phyloP scores from a whole-genome alignment of 2,888 invertebrate genomes.

The Thysanoteuthis rhombus region DNA sequence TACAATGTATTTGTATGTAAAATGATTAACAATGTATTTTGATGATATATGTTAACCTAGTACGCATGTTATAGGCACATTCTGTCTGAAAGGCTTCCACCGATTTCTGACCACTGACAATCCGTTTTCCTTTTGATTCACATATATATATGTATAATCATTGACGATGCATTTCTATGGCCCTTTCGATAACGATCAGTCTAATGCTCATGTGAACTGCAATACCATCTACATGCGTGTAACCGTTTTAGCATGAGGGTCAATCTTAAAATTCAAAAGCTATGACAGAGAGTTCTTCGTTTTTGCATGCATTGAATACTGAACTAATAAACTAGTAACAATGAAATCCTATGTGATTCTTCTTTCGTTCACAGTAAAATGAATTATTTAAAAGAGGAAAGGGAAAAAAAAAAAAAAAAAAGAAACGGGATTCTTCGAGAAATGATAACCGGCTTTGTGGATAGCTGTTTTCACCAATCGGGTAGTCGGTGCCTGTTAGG shows the following conservation, averaged over 20 bases:
- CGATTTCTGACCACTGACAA: no score
- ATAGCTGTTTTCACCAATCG: neutral
- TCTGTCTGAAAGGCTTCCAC: no score
- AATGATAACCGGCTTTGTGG: neutral
- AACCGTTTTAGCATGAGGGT: neutral
- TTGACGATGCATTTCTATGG: no score
- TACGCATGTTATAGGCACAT: no score
- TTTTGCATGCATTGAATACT: neutral
- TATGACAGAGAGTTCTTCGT: neutral
- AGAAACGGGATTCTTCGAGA: neutral
- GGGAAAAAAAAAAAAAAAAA: neutral
- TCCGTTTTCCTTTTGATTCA: no score
- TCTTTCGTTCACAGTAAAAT: neutral
- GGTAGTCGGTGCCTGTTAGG: neutral
- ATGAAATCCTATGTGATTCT: neutral
- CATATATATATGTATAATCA: no score
- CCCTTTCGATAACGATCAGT: no score
- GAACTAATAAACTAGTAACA: neutral
- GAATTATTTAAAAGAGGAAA: neutral
- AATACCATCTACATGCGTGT: no score
- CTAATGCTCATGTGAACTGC: no score
- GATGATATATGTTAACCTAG: no score
- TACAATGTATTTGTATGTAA: no score
- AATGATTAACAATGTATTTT: no score
- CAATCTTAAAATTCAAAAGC: neutral